phyloP scores from a whole-genome alignment of 2,113 vertebrate species.

The Macroglossus sobrinus region DNA sequence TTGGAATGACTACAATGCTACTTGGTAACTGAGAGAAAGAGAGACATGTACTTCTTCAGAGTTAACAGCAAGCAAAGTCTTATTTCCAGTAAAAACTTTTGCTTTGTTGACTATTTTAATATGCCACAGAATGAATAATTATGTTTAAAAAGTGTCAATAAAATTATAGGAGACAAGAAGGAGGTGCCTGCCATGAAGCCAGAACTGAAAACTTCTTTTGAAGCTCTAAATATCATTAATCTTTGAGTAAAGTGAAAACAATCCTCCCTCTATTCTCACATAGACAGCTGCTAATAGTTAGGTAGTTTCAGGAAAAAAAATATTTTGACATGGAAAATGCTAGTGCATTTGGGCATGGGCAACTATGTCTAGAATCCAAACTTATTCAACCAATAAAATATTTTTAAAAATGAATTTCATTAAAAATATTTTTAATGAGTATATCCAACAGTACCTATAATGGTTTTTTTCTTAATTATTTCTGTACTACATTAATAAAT shows the following conservation, averaged over 20 bases:
- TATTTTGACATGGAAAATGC: slow-evolving; percentile 67
- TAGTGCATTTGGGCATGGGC: slow-evolving; percentile 30
- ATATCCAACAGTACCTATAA: neutral
- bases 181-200: slow-evolving; percentile 49
- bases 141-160: slow-evolving; percentile 59
- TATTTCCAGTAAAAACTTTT: slow-evolving; percentile 40
- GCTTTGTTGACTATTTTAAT: slow-evolving; percentile 23
- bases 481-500: neutral
- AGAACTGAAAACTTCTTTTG: slow-evolving; percentile 66
- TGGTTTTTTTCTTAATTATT: neutral
- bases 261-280: slow-evolving; percentile 63
- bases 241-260: slow-evolving; percentile 68
- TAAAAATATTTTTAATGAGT: slow-evolving; percentile 24
- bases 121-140: slow-evolving; percentile 57
- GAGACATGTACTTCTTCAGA: neutral
- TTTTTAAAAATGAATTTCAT: slow-evolving; percentile 5
- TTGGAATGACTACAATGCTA: slow-evolving; percentile 32
- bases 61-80: neutral
- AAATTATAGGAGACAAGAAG: slow-evolving; percentile 70
- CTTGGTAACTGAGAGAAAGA: slow-evolving; percentile 8
- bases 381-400: slow-evolving; percentile 39
- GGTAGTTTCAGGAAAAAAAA: slow-evolving; percentile 63
- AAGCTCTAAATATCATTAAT: slow-evolving; percentile 74
- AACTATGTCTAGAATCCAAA: slow-evolving; percentile 53
- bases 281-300: slow-evolving; percentile 73